A percentile compares a stretch with the other conserved stretches of the same genome.
Evolutionary conservation across 2,888 invertebrate species (phyloP).

Genomic region (Apotomis capreana): DNA sequence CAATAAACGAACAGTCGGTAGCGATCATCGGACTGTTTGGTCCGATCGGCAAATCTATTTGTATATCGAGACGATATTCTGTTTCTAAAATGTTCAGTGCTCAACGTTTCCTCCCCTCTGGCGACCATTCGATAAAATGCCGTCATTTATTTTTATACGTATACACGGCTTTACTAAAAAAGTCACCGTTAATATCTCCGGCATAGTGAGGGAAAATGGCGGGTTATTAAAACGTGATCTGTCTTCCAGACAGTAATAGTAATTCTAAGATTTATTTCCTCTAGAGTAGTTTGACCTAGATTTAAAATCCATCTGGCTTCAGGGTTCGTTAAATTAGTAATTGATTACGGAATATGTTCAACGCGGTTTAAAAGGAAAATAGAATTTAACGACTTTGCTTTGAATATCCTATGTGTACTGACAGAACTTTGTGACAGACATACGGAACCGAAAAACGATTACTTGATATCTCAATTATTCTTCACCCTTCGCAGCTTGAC

Average conservation of each 20-base stretch:
- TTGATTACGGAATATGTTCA: not conserved
- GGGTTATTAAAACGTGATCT: constrained; percentile 22
- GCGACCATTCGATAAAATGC: constrained; percentile 49
- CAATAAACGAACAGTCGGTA: constrained; percentile 51
- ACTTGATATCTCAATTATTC: constrained; percentile 42
- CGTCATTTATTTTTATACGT: constrained; percentile 48
- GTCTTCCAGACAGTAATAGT: constrained; percentile 8
- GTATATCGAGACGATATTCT: constrained; percentile 35
- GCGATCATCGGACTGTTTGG: constrained; percentile 48
- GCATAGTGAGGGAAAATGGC: constrained; percentile 7
- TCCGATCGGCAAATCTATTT: constrained; percentile 50
- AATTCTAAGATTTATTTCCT: constrained; percentile 15
- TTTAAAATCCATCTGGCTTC: not conserved
- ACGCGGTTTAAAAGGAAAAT: not conserved
- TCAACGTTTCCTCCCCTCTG: constrained; percentile 39
- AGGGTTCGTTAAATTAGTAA: constrained; percentile 12
- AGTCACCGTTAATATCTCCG: constrained; percentile 26
- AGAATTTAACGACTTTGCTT: not conserved
- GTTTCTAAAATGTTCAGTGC: constrained; percentile 37
- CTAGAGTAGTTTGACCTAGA: constrained; percentile 13
- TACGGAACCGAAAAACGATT: not conserved
- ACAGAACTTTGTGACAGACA: too few species aligned
- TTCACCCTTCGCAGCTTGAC: constrained; percentile 43
- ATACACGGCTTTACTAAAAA: constrained; percentile 49
- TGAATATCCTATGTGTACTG: too few species aligned